These are phyloP conservation scores for Platyscapa corneri DNA, from an alignment of 1,140 invertebrate genomes.

Conservation along the genomic window DNA sequence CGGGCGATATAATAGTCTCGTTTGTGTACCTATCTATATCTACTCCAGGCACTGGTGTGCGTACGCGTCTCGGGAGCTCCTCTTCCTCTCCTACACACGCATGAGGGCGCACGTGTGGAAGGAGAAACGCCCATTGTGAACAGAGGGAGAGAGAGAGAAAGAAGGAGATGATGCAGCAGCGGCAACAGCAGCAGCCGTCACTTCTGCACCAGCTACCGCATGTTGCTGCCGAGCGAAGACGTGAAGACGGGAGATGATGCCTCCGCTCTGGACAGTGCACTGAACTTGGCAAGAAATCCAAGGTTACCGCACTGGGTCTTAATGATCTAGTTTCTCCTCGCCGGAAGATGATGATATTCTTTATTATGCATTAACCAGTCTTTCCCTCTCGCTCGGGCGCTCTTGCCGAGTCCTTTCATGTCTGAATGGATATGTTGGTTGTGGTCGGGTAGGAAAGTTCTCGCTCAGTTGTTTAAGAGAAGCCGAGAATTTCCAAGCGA, in stretches of 20 bases:
- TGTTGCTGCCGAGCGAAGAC: neutral
- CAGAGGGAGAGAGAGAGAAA: constrained; percentile 7
- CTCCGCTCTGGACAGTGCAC: constrained; percentile 42
- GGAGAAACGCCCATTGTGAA: constrained; percentile 37
- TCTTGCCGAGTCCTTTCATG: neutral
- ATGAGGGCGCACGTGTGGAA: constrained; percentile 3
- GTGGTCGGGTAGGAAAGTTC: neutral
- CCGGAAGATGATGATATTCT: constrained; percentile 43
- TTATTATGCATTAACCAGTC: constrained; percentile 28
- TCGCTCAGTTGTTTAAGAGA: neutral
- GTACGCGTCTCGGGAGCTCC: constrained; percentile 13
- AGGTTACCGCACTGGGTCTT: constrained; percentile 51
- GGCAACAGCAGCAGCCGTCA: neutral
- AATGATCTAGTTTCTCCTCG: constrained; percentile 55
- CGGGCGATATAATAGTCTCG: constrained; percentile 40
- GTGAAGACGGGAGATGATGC: constrained; percentile 3
- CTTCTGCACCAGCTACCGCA: constrained; percentile 24
- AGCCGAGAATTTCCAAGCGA: neutral
- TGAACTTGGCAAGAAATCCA: constrained; percentile 57
- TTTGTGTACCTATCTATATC: constrained; percentile 33
- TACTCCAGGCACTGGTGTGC: neutral
- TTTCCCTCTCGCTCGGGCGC: neutral
- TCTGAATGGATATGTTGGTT: neutral
- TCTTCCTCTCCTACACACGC: constrained; percentile 8
- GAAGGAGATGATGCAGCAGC: no score